These are phyloP conservation scores for Neocrepidodera transversa DNA, from an alignment of 2,888 invertebrate species.

Conservation along the genomic window DNA sequence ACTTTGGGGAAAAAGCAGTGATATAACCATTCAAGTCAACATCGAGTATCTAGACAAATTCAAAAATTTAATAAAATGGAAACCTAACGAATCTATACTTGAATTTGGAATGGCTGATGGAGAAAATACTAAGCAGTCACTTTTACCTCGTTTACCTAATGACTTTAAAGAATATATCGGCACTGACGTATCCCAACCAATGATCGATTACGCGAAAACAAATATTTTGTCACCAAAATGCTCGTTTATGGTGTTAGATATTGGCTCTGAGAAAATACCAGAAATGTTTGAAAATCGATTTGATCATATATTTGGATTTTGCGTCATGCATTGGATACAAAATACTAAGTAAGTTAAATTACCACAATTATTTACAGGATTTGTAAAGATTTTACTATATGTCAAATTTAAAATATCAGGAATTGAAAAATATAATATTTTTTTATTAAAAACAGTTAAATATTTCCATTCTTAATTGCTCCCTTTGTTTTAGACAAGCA, in stretches of 20 bases:
- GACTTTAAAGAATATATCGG: constrained; percentile 28
- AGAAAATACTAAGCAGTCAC: constrained; percentile 63
- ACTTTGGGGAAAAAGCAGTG: constrained; percentile 21
- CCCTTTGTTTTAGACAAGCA: constrained; percentile 65
- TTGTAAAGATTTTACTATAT: too few relatives aligned
- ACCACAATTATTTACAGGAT: too few relatives aligned
- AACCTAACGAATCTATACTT: constrained; percentile 62
- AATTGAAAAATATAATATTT: too few relatives aligned
- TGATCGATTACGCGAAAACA: constrained; percentile 18
- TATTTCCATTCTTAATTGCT: too few relatives aligned
- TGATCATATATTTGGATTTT: constrained; percentile 29
- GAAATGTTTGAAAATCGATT: constrained; percentile 22
- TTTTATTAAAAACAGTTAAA: too few relatives aligned
- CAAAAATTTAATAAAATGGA: constrained; percentile 51
- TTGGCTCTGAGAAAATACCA: constrained; percentile 9
- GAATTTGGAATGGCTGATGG: constrained; percentile 82
- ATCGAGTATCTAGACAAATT: constrained; percentile 65
- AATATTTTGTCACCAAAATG: background rate
- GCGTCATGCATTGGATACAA: constrained; percentile 31
- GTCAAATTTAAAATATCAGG: too few relatives aligned
- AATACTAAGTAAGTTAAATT: constrained; percentile 25
- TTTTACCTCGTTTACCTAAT: constrained; percentile 23
- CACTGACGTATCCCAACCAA: constrained; percentile 19
- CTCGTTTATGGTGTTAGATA: constrained; percentile 21
- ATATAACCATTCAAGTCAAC: background rate